phyloP scores from a whole-genome alignment of 2,113 vertebrate genomes.

The Mohoua ochrocephala region DNA sequence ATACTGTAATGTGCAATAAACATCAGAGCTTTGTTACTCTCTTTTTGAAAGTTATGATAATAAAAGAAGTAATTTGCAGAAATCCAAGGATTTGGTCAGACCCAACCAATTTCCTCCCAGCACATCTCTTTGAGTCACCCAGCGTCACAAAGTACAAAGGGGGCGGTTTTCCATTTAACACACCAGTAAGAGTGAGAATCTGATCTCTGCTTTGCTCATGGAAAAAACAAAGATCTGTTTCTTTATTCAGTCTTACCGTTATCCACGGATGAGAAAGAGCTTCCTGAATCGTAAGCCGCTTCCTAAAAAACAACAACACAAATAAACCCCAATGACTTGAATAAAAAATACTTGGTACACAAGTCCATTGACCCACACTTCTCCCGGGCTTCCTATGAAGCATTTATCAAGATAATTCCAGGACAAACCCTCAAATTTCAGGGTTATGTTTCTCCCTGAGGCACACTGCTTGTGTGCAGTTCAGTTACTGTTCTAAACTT shows the following conservation, averaged over 20 bases:
- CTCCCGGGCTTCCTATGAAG: not conserved
- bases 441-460: not conserved
- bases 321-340: not conserved
- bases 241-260: conserved; percentile 75
- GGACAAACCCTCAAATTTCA: not conserved
- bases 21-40: not conserved
- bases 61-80: not conserved
- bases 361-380: not conserved
- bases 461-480: not conserved
- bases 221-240: not conserved
- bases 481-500: not conserved
- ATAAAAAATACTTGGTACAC: not conserved
- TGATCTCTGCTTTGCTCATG: not conserved
- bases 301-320: conserved; percentile 73
- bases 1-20: not conserved
- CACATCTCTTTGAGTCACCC: not conserved
- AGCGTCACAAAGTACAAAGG: not conserved
- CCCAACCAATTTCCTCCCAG: not conserved
- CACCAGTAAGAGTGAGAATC: not conserved
- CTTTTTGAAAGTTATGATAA: not conserved
- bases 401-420: not conserved
- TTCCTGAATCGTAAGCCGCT: conserved; percentile 87
- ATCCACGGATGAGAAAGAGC: conserved; percentile 93
- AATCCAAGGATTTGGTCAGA: not conserved
- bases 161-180: not conserved